Evolutionary conservation across 2,797 vertebrate species (phyloP).

Genomic region (Hafferia zeledoni): DNA sequence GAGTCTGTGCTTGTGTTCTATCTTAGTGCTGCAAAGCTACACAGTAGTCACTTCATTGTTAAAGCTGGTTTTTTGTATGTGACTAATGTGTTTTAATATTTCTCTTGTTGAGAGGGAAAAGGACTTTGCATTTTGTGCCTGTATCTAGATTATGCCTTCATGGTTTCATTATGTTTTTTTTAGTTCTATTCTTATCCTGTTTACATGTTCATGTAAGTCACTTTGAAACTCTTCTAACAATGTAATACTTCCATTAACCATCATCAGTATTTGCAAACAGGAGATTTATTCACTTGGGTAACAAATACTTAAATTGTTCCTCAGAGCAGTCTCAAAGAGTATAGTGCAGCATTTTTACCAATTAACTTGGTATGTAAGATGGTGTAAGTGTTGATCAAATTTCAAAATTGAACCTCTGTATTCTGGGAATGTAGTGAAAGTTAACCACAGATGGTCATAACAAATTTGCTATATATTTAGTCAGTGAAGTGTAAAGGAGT

Average conservation of each 20-base stretch:
- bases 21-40: constrained; percentile 48
- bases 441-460: constrained; percentile 36
- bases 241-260: constrained; percentile 3
- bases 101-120: constrained; percentile 20
- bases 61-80: constrained; percentile 55
- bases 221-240: constrained; percentile 46
- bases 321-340: constrained; percentile 27
- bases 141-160: constrained; percentile 38
- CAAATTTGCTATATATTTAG: constrained; percentile 29
- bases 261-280: not conserved
- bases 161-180: constrained; percentile 29
- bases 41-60: not conserved
- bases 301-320: constrained; percentile 16
- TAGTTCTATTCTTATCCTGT: constrained; percentile 44
- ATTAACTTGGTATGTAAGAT: constrained; percentile 34
- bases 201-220: constrained; percentile 35
- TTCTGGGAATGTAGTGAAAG: constrained; percentile 47
- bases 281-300: constrained; percentile 10
- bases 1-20: not conserved
- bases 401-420: constrained; percentile 47
- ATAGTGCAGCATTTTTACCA: constrained; percentile 33
- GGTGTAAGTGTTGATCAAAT: constrained; percentile 60
- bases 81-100: constrained; percentile 46
- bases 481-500: constrained; percentile 28
- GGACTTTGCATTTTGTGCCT: not conserved